Conservation (phyloP, 2,888 invertebrate genomes). For the Diachrysia chrysitis region DNA sequence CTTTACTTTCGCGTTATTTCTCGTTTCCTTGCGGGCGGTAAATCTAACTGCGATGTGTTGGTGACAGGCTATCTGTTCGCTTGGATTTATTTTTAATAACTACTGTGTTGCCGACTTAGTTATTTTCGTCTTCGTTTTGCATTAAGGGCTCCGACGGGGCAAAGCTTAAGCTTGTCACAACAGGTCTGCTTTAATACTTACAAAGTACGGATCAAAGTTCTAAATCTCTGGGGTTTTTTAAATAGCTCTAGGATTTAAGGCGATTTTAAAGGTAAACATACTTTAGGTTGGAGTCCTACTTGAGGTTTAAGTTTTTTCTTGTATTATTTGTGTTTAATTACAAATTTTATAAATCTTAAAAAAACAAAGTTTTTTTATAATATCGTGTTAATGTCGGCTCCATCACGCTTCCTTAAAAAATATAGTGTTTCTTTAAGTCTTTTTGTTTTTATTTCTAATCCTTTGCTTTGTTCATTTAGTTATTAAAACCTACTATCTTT, state of each 20-base stretch:
- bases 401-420: no score
- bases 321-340: no score
- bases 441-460: no score
- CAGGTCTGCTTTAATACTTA: constrained; percentile 4
- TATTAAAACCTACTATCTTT: no score
- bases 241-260: neutral
- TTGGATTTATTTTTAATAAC: constrained; percentile 53
- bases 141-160: neutral
- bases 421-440: no score
- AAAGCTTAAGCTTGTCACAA: constrained; percentile 7
- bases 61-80: constrained; percentile 63
- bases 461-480: no score
- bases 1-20: constrained; percentile 71
- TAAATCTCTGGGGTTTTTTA: neutral
- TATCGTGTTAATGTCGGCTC: no score
- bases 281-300: no score
- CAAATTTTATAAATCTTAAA: no score
- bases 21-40: constrained; percentile 60
- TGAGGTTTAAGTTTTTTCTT: no score
- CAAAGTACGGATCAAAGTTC: neutral
- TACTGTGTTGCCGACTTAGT: constrained; percentile 14
- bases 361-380: no score
- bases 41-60: constrained; percentile 59
- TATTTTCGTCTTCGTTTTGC: constrained; percentile 29
- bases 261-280: neutral